phyloP scores from a whole-genome alignment of 2,797 vertebrate species.

The Anguilla megastoma region DNA sequence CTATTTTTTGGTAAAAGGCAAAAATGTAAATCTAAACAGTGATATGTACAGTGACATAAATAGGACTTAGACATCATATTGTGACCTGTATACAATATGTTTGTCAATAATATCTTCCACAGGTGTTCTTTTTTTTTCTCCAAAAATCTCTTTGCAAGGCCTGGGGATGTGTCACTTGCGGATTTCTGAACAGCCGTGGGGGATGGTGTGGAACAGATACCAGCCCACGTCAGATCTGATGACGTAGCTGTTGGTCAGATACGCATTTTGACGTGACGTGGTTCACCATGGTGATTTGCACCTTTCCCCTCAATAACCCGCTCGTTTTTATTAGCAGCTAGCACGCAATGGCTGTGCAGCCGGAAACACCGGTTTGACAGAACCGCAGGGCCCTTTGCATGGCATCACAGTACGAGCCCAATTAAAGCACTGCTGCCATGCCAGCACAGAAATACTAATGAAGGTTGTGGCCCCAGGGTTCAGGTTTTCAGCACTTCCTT shows the following conservation, averaged over 20 bases:
- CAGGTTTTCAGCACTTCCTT: background rate
- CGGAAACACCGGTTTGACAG: background rate
- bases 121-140: too few relatives aligned
- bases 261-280: too few relatives aligned
- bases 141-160: background rate
- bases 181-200: background rate
- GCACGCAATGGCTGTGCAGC: background rate
- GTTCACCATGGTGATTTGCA: background rate
- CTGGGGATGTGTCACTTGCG: background rate
- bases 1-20: background rate
- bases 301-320: background rate
- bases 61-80: background rate
- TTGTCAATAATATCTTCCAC: background rate
- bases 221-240: background rate
- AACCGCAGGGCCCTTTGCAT: background rate
- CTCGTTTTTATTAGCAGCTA: background rate
- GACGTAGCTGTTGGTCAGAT: background rate
- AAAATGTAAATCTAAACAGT: background rate
- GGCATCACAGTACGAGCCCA: background rate
- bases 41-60: background rate
- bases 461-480: background rate
- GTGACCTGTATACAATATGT: background rate
- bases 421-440: conserved; percentile 12
- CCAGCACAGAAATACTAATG: conserved; percentile 3
- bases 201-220: background rate